phyloP scores from a whole-genome alignment of 2,113 vertebrate genomes.

The Bambusicola thoracicus region DNA sequence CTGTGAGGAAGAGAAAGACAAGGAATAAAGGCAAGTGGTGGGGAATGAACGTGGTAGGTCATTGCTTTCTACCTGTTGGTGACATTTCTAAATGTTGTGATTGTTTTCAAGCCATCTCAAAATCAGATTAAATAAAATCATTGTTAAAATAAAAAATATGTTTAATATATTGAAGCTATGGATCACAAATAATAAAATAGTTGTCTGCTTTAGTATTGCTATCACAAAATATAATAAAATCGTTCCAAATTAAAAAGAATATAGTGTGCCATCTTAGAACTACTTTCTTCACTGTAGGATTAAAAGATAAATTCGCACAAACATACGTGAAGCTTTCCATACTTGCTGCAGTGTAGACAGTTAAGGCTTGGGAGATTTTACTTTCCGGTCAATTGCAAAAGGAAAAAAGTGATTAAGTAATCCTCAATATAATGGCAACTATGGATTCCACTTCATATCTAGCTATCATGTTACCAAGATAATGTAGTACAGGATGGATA shows the following conservation, averaged over 20 bases:
- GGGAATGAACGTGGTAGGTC: not conserved
- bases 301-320: not conserved
- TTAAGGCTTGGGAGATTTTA: not conserved
- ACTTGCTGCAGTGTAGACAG: not conserved
- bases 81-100: too few species aligned
- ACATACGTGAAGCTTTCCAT: not conserved
- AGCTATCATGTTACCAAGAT: slow-evolving; percentile 53
- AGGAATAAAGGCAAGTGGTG: not conserved
- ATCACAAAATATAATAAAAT: too few species aligned
- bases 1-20: not conserved
- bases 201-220: not conserved
- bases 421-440: slow-evolving; percentile 11
- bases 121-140: too few species aligned
- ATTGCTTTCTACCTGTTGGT: not conserved
- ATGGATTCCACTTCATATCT: slow-evolving; percentile 54
- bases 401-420: slow-evolving; percentile 50
- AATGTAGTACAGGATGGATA: slow-evolving; percentile 14
- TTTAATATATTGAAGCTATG: not conserved
- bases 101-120: too few species aligned
- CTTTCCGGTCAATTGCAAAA: slow-evolving; percentile 17
- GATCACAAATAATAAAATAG: not conserved
- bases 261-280: not conserved
- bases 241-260: too few species aligned
- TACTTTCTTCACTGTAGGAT: not conserved
- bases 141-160: not conserved